phyloP scores from a whole-genome alignment of 2,797 vertebrate species.

The Aotus griseimembra region DNA sequence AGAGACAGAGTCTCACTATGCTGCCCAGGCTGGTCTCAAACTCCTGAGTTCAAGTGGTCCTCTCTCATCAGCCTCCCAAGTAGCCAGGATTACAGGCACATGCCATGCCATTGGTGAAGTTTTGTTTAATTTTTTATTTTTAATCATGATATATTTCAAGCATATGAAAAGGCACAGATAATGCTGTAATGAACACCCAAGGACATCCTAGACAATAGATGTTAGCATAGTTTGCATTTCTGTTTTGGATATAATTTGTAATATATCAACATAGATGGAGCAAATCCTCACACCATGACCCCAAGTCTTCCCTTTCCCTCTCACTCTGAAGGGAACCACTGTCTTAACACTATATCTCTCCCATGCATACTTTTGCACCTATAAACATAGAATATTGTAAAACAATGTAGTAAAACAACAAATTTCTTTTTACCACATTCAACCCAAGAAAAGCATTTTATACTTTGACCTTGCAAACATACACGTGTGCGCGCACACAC shows the following conservation, averaged over 20 bases:
- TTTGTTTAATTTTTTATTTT: neutral
- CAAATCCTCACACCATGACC: neutral
- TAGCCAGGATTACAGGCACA: neutral
- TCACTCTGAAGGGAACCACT: neutral
- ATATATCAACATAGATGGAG: neutral
- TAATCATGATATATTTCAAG: neutral
- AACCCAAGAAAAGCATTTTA: neutral
- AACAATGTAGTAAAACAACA: neutral
- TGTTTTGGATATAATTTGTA: neutral
- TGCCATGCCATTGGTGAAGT: neutral
- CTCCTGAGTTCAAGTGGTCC: neutral
- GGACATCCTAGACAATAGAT: neutral
- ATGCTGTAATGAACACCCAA: neutral
- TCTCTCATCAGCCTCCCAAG: neutral
- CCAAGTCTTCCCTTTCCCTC: neutral
- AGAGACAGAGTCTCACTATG: neutral
- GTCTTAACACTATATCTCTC: neutral
- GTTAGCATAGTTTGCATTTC: neutral
- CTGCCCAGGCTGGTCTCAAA: neutral
- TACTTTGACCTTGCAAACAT: neutral
- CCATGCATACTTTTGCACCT: neutral
- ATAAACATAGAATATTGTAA: neutral
- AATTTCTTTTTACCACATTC: neutral
- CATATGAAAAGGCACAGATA: neutral
- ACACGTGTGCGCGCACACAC: rapidly evolving